Conservation (phyloP, 2,113 vertebrate genomes). For the Syngnathus typhle region DNA sequence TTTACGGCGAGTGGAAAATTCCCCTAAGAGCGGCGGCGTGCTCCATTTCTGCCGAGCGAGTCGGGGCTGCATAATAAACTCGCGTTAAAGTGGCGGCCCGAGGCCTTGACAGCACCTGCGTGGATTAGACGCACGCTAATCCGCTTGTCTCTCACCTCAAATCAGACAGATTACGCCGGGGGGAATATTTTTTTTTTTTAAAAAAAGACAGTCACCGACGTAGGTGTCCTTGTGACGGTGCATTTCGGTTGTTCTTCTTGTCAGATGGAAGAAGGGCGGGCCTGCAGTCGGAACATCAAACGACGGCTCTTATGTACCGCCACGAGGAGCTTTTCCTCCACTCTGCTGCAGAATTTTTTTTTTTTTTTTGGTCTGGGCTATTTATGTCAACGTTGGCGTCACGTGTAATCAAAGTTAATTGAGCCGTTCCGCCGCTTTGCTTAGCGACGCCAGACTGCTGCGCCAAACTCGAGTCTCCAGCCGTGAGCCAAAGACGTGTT, state of each 20-base stretch:
- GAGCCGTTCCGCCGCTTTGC: slow-evolving; percentile 1
- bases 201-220: slow-evolving; percentile 31
- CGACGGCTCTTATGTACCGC: slow-evolving; percentile 3
- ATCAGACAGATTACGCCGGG: slow-evolving; percentile 37
- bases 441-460: background rate
- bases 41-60: slow-evolving; percentile 43
- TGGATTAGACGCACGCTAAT: slow-evolving; percentile 50
- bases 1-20: slow-evolving; percentile 65
- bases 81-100: slow-evolving; percentile 34
- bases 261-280: background rate
- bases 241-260: slow-evolving; percentile 9
- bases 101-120: slow-evolving; percentile 49
- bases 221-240: slow-evolving; percentile 32
- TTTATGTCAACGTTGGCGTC: background rate
- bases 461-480: background rate
- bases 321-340: background rate
- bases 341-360: background rate
- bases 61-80: slow-evolving; percentile 58
- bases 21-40: slow-evolving; percentile 54
- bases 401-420: slow-evolving; percentile 5
- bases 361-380: background rate
- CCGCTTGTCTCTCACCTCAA: slow-evolving; percentile 54
- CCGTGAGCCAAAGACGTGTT: slow-evolving; percentile 2
- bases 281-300: slow-evolving; percentile 12
- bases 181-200: too few relatives aligned